Evolutionary conservation across 2,888 invertebrate species (phyloP).

Genomic region (Laothoe populi): DNA sequence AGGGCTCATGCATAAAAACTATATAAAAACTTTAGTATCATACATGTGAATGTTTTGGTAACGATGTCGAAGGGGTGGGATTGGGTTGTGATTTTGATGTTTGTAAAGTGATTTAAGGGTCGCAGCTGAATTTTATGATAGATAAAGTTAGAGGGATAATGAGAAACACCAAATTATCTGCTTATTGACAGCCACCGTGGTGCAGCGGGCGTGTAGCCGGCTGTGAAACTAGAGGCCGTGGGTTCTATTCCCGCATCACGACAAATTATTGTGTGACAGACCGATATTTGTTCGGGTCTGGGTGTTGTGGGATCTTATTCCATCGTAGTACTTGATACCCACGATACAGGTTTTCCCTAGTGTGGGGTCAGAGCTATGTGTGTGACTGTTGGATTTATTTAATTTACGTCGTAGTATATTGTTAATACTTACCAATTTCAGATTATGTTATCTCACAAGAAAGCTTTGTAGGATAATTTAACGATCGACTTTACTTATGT

Average conservation of each 20-base stretch:
- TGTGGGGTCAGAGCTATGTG: too few species aligned
- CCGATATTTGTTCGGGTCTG: too few species aligned
- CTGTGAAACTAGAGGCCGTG: too few species aligned
- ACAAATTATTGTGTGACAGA: too few species aligned
- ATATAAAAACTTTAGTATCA: constrained; percentile 29
- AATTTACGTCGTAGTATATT: neutral
- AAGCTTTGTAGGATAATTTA: constrained; percentile 18
- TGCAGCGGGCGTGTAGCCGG: too few species aligned
- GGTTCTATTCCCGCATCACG: too few species aligned
- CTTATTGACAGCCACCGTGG: too few species aligned
- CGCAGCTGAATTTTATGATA: neutral
- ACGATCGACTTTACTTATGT: constrained; percentile 7
- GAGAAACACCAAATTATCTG: too few species aligned
- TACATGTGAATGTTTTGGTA: constrained; percentile 21
- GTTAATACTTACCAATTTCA: neutral
- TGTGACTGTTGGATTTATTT: neutral
- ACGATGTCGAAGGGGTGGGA: neutral
- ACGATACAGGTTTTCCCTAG: too few species aligned
- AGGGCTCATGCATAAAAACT: constrained; percentile 29
- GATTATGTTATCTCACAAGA: constrained; percentile 7
- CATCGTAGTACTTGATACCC: too few species aligned
- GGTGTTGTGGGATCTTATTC: too few species aligned
- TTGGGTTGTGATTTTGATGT: constrained; percentile 17
- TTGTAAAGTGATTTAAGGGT: neutral
- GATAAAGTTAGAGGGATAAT: too few species aligned